A percentile compares a stretch with the other conserved stretches of the same genome.
phyloP scores from a whole-genome alignment of 2,113 vertebrate genomes.

The Scalopus aquaticus region DNA sequence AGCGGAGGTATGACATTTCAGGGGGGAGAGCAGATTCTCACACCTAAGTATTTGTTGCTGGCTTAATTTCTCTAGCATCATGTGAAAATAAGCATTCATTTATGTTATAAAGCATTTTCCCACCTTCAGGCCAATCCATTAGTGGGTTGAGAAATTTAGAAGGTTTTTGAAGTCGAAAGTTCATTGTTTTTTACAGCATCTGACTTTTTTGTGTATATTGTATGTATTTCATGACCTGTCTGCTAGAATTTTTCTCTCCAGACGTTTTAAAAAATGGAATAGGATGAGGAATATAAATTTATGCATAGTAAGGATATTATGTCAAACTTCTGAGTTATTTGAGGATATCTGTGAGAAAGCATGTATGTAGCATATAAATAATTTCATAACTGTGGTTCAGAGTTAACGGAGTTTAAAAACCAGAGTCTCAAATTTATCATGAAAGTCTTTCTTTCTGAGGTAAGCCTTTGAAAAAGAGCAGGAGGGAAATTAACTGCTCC shows the following conservation, averaged over 20 bases:
- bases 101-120: not conserved
- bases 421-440: not conserved
- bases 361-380: not conserved
- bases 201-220: not conserved
- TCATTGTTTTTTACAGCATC: not conserved
- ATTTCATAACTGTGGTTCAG: not conserved
- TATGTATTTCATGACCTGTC: not conserved
- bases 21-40: not conserved
- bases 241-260: not conserved
- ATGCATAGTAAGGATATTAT: not conserved
- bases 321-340: not conserved
- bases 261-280: not conserved
- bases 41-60: not conserved
- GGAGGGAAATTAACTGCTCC: not conserved
- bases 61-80: not conserved
- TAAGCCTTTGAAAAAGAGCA: not conserved
- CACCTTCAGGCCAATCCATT: not conserved
- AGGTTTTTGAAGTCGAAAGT: not conserved
- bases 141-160: not conserved
- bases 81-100: not conserved
- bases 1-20: not conserved
- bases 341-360: not conserved
- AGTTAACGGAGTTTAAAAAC: not conserved
- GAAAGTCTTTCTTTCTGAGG: not conserved
- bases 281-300: not conserved